Conservation (phyloP, 2,888 invertebrate species). For the Nymphalis urticae region DNA sequence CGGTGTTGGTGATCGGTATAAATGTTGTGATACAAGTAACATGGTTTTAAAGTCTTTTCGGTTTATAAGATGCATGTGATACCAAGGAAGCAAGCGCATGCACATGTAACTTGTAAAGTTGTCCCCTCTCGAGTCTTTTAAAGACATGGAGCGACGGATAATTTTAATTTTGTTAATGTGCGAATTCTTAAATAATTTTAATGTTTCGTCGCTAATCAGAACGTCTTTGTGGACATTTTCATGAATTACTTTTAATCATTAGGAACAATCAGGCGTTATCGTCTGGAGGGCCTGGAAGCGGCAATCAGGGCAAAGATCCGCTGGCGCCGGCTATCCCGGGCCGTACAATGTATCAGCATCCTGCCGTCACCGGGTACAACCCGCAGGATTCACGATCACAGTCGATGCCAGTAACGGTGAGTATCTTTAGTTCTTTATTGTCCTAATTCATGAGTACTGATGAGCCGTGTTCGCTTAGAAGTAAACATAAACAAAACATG, state of each 20-base stretch:
- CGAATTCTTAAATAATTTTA: background rate
- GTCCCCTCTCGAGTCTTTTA: background rate
- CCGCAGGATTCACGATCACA: conserved; percentile 69
- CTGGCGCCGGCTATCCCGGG: conserved; percentile 68
- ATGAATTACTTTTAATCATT: conserved; percentile 26
- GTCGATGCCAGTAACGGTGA: conserved; percentile 71
- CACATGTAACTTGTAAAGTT: background rate
- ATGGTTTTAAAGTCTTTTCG: background rate
- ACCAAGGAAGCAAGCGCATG: background rate
- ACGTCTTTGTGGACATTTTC: background rate
- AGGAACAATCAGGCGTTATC: conserved; percentile 74
- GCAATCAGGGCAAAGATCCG: conserved; percentile 74
- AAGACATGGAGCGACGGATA: background rate
- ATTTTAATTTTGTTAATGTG: background rate
- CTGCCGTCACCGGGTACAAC: conserved; percentile 71
- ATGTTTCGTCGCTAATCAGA: background rate
- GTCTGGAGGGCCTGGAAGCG: conserved; percentile 64
- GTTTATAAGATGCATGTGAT: conserved; percentile 20
- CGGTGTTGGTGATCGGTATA: conserved; percentile 27
- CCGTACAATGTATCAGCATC: conserved; percentile 72
- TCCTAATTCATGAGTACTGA: background rate
- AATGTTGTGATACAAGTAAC: conserved; percentile 9
- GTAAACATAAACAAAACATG: too few species aligned
- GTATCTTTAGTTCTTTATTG: conserved; percentile 28
- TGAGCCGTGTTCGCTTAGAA: background rate